Evolutionary conservation across 2,113 vertebrate species (phyloP).

Genomic region (Cisticola juncidis): DNA sequence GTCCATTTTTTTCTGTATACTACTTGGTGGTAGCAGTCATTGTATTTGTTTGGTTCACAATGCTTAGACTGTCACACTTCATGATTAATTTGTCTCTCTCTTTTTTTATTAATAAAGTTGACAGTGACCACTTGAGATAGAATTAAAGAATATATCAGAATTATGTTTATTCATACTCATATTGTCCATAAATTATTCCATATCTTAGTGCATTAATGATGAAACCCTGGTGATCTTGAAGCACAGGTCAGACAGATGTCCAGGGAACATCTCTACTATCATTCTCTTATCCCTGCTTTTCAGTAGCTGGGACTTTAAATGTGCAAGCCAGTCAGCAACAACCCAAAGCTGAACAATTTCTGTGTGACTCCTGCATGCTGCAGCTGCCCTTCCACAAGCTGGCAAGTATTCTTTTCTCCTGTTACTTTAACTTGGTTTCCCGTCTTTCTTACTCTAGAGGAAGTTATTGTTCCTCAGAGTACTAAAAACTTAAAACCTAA

Average conservation of each 20-base stretch:
- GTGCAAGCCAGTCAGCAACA: conserved; percentile 27
- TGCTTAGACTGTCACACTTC: neutral
- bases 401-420: conserved; percentile 41
- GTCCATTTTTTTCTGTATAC: neutral
- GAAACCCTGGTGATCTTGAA: neutral
- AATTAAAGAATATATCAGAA: neutral
- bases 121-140: neutral
- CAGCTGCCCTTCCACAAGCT: conserved; percentile 8
- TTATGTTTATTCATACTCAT: neutral
- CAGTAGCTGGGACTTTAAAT: conserved; percentile 28
- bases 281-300: conserved; percentile 29
- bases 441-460: neutral
- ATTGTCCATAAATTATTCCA: neutral
- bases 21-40: neutral
- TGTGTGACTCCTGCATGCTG: conserved; percentile 32
- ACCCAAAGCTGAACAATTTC: conserved; percentile 15
- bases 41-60: neutral
- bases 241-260: neutral
- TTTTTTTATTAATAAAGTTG: neutral
- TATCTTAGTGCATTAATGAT: neutral
- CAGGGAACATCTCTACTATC: neutral
- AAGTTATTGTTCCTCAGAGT: neutral
- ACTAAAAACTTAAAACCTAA: neutral
- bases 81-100: neutral
- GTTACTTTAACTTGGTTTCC: neutral